These are phyloP conservation scores for Archips xylosteana DNA, from an alignment of 2,888 invertebrate genomes.

Conservation along the genomic window DNA sequence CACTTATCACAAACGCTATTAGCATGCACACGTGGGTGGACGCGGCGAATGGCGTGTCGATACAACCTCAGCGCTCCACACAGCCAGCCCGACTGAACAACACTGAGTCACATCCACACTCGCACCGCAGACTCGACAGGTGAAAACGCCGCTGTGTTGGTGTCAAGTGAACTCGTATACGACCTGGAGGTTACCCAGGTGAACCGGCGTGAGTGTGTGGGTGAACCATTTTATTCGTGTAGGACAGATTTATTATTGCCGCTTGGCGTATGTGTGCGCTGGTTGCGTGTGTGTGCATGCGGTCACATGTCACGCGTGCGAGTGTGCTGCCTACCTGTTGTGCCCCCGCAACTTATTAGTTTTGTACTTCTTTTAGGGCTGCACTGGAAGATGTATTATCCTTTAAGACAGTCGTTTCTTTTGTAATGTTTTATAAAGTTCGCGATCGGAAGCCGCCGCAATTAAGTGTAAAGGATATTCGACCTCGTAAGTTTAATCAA, in stretches of 20 bases:
- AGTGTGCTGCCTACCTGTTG: constrained; percentile 79
- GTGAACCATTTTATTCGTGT: constrained; percentile 81
- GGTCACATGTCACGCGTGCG: constrained; percentile 77
- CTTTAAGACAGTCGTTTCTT: constrained; percentile 60
- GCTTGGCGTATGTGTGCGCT: constrained; percentile 58
- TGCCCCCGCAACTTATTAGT: constrained; percentile 77
- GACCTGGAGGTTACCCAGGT: constrained; percentile 80
- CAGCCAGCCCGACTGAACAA: constrained; percentile 77
- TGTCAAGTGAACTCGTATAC: constrained; percentile 71
- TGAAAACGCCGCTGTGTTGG: constrained; percentile 80
- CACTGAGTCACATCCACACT: constrained; percentile 72
- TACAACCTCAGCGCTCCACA: constrained; percentile 81
- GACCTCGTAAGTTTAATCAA: constrained; percentile 23
- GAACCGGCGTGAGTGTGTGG: constrained; percentile 61
- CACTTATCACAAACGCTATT: constrained; percentile 72
- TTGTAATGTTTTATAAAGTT: constrained; percentile 58
- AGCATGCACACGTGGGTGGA: constrained; percentile 74
- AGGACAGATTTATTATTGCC: constrained; percentile 77
- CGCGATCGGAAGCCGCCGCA: constrained; percentile 52
- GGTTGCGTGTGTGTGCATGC: constrained; percentile 56
- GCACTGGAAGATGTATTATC: constrained; percentile 67
- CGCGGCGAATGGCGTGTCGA: constrained; percentile 52
- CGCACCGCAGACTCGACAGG: constrained; percentile 70
- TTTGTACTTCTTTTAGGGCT: constrained; percentile 75
- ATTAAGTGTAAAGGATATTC: constrained; percentile 50